Conservation (phyloP, 2,888 invertebrate species). For the Philereme transversata region DNA sequence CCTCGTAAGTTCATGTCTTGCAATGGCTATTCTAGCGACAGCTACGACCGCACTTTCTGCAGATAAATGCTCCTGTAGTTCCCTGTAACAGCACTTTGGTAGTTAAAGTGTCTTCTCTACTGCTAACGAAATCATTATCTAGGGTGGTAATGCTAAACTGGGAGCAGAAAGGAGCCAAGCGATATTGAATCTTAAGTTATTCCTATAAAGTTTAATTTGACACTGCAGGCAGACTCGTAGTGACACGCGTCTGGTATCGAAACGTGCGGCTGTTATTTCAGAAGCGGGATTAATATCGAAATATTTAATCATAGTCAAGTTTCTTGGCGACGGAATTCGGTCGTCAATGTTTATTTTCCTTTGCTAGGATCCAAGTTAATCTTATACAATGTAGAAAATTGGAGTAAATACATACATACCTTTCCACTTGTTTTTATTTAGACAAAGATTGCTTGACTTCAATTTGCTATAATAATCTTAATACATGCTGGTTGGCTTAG, state of each 20-base stretch:
- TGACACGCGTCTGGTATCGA: constrained; percentile 24
- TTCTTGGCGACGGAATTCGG: constrained; percentile 17
- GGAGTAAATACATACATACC: background rate
- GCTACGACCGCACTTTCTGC: too few species aligned
- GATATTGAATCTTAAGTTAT: background rate
- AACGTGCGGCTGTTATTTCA: constrained; percentile 36
- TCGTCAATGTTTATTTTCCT: constrained; percentile 22
- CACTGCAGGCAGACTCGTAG: background rate
- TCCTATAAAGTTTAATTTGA: constrained; percentile 1
- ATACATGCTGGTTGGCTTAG: too few species aligned
- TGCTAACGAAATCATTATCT: too few species aligned
- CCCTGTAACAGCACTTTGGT: too few species aligned
- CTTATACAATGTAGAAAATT: background rate
- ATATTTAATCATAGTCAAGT: constrained; percentile 26
- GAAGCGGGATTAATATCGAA: constrained; percentile 33
- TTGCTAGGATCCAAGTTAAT: constrained; percentile 10
- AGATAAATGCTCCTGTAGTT: too few species aligned
- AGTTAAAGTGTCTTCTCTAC: too few species aligned
- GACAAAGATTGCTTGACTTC: too few species aligned
- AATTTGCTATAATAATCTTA: too few species aligned
- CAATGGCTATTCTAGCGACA: too few species aligned
- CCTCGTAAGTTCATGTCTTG: too few species aligned
- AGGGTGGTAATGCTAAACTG: too few species aligned
- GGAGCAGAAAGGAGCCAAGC: background rate
- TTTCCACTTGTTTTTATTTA: too few species aligned